Percentiles rank a stretch among this genome's conserved stretches.
phyloP scores from a whole-genome alignment of 2,888 invertebrate species.

The Spilarctia lutea region DNA sequence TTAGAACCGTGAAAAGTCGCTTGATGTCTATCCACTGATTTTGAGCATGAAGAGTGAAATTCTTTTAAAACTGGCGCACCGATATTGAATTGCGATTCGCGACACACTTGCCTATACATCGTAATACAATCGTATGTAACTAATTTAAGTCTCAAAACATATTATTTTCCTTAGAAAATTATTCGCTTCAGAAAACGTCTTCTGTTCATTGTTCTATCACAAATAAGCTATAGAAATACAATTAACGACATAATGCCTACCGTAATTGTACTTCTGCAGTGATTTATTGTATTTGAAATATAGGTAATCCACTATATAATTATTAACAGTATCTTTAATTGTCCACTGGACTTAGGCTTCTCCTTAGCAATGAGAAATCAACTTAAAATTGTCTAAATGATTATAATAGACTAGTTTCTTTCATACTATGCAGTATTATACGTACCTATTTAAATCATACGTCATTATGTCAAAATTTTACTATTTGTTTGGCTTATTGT shows the following conservation, averaged over 20 bases:
- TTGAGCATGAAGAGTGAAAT: constrained; percentile 32
- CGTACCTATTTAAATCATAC: no score
- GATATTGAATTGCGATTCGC: constrained; percentile 22
- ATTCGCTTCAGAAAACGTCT: not conserved
- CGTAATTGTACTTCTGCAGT: not conserved
- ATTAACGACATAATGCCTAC: not conserved
- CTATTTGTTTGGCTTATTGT: no score
- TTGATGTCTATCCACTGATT: not conserved
- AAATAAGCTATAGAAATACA: not conserved
- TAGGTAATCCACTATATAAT: not conserved
- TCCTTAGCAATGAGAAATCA: not conserved
- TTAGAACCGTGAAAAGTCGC: constrained; percentile 31
- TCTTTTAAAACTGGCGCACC: constrained; percentile 31
- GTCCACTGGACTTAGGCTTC: no score
- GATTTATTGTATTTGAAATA: not conserved
- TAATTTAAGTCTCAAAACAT: not conserved
- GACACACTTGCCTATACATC: constrained; percentile 3
- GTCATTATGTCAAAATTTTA: no score
- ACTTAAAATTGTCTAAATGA: not conserved
- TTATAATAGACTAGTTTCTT: not conserved
- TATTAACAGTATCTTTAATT: no score
- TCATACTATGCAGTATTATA: not conserved
- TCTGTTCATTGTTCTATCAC: not conserved
- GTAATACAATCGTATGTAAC: constrained; percentile 4
- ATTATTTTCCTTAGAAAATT: not conserved